Evolutionary conservation across 2,113 vertebrate species (phyloP).

Genomic region (Siniperca chuatsi): DNA sequence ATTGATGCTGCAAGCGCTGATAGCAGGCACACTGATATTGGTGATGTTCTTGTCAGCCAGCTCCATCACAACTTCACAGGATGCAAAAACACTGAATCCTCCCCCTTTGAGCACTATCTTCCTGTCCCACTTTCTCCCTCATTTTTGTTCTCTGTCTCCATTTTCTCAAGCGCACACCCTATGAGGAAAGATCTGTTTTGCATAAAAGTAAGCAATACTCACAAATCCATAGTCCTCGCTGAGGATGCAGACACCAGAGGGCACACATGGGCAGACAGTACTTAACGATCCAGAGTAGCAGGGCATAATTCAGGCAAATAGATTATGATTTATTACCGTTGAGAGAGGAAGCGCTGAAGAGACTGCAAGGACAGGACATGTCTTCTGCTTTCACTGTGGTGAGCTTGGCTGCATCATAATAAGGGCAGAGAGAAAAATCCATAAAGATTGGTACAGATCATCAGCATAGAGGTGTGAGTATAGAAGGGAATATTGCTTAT

Average conservation of each 20-base stretch:
- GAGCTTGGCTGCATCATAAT: conserved; percentile 10
- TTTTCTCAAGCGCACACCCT: conserved; percentile 29
- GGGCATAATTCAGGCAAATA: conserved; percentile 58
- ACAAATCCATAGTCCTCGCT: conserved; percentile 50
- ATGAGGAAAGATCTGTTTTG: conserved; percentile 54
- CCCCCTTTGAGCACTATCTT: conserved; percentile 33
- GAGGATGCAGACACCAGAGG: conserved; percentile 59
- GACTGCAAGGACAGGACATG: conserved; percentile 27
- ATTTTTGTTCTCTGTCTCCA: conserved; percentile 36
- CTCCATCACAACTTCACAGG: conserved; percentile 55
- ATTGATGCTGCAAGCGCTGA: conserved; percentile 28
- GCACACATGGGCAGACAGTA: conserved; percentile 61
- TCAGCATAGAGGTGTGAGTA: conserved; percentile 11
- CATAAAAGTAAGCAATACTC: conserved; percentile 63
- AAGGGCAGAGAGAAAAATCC: conserved; percentile 32
- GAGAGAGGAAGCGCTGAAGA: conserved; percentile 25
- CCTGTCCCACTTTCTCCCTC: conserved; percentile 53
- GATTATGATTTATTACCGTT: conserved; percentile 65
- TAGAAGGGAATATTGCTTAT: conserved; percentile 22
- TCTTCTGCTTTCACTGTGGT: conserved; percentile 6
- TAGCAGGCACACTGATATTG: conserved; percentile 32
- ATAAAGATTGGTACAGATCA: conserved; percentile 2
- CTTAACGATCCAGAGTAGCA: conserved; percentile 62
- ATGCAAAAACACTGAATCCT: conserved; percentile 33
- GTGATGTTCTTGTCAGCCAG: conserved; percentile 54